Evolutionary conservation across 2,797 vertebrate genomes (phyloP).

Genomic region (Myripristis jacobus): DNA sequence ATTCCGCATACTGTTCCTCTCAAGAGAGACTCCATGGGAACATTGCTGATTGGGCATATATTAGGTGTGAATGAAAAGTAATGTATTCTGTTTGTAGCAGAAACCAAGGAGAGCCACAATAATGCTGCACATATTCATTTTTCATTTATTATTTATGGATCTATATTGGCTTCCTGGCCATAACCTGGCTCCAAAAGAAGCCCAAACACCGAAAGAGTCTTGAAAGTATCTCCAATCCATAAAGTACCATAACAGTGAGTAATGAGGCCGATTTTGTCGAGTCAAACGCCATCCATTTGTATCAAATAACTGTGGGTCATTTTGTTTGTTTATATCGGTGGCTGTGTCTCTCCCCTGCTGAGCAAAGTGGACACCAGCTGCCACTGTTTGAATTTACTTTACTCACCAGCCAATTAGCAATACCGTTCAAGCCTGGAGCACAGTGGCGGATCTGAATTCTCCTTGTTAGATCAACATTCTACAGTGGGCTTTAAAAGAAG

Average conservation of each 20-base stretch:
- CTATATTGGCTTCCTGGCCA: not conserved
- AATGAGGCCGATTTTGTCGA: slow-evolving; percentile 22
- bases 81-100: slow-evolving; percentile 14
- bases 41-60: slow-evolving; percentile 32
- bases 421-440: not conserved
- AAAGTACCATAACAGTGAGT: slow-evolving; percentile 9
- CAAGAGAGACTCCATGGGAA: slow-evolving; percentile 7
- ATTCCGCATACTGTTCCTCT: slow-evolving; percentile 28
- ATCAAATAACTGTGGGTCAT: slow-evolving; percentile 35
- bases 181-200: slow-evolving; percentile 12
- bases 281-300: slow-evolving; percentile 21
- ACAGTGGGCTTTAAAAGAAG: slow-evolving; percentile 19
- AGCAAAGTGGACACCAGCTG: slow-evolving; percentile 33
- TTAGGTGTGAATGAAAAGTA: slow-evolving; percentile 40
- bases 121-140: slow-evolving; percentile 11
- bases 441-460: not conserved
- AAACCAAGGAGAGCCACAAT: slow-evolving; percentile 5
- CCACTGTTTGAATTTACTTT: slow-evolving; percentile 45
- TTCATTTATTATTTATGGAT: slow-evolving; percentile 23
- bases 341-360: slow-evolving; percentile 38
- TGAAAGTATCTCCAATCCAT: slow-evolving; percentile 1
- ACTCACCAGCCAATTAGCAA: slow-evolving; percentile 33
- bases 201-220: slow-evolving; percentile 5
- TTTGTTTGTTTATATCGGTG: slow-evolving; percentile 54
- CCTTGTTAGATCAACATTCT: slow-evolving; percentile 28